phyloP scores from a whole-genome alignment of 1,140 invertebrate species.

The Palaemon carinicauda region DNA sequence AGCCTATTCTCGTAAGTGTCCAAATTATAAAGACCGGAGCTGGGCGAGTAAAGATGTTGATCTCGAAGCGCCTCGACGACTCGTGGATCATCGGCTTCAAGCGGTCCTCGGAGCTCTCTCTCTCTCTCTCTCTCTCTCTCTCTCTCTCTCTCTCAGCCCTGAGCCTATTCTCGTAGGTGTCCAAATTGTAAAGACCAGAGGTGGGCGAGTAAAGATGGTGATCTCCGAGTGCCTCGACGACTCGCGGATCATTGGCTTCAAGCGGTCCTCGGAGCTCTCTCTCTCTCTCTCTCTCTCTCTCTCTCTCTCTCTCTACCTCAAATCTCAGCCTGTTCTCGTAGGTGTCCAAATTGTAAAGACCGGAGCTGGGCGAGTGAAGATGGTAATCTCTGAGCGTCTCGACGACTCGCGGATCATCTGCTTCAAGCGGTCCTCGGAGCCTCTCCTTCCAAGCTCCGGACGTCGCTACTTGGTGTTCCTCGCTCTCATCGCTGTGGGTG shows the following conservation, averaged over 20 bases:
- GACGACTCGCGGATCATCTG: conserved; percentile 7
- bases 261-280: too few species aligned
- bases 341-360: conserved; percentile 3
- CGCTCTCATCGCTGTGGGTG: not conserved
- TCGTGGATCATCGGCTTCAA: too few species aligned
- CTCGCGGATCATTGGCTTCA: too few species aligned
- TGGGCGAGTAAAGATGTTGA: too few species aligned
- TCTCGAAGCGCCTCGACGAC: too few species aligned
- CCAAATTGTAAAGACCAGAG: too few species aligned
- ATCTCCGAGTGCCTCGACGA: too few species aligned
- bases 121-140: not conserved
- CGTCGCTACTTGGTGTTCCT: not conserved
- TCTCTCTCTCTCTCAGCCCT: not conserved
- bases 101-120: not conserved
- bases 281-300: not conserved
- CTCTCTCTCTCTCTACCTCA: conserved; percentile 10
- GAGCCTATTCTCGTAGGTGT: too few species aligned
- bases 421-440: conserved; percentile 14
- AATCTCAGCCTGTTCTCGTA: conserved; percentile 31
- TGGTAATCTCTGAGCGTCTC: not conserved
- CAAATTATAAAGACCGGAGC: too few species aligned
- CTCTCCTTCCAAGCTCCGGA: conserved; percentile 3
- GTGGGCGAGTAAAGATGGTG: too few species aligned
- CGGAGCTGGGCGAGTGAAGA: conserved; percentile 11
- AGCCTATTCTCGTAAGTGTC: too few species aligned